These are phyloP conservation scores for Ridgeia piscesae DNA, from an alignment of 1,140 invertebrate species.

Conservation along the genomic window DNA sequence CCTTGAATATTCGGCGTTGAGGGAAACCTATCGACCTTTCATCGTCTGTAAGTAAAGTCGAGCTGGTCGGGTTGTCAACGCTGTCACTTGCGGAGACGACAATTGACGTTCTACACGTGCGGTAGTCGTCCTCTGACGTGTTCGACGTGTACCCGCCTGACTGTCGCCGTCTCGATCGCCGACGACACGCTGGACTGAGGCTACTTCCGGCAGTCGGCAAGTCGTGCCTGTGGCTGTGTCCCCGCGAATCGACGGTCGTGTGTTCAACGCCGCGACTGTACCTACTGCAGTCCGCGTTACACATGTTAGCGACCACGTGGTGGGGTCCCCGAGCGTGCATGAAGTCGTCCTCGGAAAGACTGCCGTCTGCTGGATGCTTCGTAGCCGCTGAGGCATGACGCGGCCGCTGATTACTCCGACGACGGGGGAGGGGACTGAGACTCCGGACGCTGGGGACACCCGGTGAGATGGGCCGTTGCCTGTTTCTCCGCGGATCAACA, in stretches of 20 bases:
- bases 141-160: not conserved
- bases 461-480: too few relatives aligned
- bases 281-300: not conserved
- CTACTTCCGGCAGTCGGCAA: not conserved
- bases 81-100: not conserved
- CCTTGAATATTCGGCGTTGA: not conserved
- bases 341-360: not conserved
- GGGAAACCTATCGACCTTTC: not conserved
- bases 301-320: not conserved
- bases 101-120: not conserved
- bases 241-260: not conserved
- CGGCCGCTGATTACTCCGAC: too few relatives aligned
- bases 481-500: too few relatives aligned
- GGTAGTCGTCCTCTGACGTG: not conserved
- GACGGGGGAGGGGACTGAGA: not conserved
- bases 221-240: not conserved
- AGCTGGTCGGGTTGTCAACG: not conserved
- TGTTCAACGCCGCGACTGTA: not conserved
- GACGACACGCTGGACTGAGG: not conserved
- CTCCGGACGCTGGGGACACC: too few relatives aligned
- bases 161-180: not conserved
- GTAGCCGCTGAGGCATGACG: too few relatives aligned
- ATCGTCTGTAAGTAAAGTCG: not conserved
- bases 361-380: not conserved
- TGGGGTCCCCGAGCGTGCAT: not conserved